Percentiles rank a stretch among this genome's conserved stretches.
Conservation (phyloP, 2,797 vertebrate species). For the Catamblyrhynchus diadema region DNA sequence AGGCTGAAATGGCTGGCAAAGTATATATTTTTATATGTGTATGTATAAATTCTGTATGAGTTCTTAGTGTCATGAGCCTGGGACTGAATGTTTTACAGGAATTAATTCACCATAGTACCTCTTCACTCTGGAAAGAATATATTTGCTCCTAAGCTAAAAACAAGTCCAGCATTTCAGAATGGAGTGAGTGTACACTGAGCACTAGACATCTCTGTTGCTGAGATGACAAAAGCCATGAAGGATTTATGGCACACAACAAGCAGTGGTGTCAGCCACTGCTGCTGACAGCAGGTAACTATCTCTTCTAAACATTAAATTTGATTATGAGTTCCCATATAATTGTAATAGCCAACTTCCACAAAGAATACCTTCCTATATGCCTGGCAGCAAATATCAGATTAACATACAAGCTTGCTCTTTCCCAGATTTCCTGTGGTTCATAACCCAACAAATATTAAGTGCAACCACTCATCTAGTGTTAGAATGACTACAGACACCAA, state of each 20-base stretch:
- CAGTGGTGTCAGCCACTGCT: background rate
- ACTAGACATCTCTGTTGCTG: background rate
- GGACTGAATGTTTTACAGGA: background rate
- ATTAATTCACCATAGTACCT: background rate
- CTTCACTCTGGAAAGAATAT: background rate
- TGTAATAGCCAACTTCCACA: constrained; percentile 26
- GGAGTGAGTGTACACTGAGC: background rate
- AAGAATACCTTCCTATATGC: constrained; percentile 15
- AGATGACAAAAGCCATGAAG: background rate
- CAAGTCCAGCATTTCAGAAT: background rate
- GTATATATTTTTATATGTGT: rapidly evolving
- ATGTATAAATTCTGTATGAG: background rate
- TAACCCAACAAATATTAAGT: constrained; percentile 25
- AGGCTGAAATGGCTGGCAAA: background rate
- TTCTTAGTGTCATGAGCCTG: background rate
- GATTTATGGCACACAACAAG: background rate
- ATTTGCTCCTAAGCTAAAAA: background rate
- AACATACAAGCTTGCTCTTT: background rate
- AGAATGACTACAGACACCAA: background rate
- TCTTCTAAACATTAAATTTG: constrained; percentile 10
- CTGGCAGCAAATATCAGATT: constrained; percentile 32
- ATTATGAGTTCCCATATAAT: constrained; percentile 5
- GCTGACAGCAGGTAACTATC: background rate
- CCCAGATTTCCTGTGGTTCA: background rate
- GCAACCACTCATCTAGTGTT: background rate